A percentile compares a stretch with the other conserved stretches of the same genome.
These are phyloP conservation scores for Dipodomys stephensi DNA, from an alignment of 2,113 vertebrate genomes.

Conservation along the genomic window DNA sequence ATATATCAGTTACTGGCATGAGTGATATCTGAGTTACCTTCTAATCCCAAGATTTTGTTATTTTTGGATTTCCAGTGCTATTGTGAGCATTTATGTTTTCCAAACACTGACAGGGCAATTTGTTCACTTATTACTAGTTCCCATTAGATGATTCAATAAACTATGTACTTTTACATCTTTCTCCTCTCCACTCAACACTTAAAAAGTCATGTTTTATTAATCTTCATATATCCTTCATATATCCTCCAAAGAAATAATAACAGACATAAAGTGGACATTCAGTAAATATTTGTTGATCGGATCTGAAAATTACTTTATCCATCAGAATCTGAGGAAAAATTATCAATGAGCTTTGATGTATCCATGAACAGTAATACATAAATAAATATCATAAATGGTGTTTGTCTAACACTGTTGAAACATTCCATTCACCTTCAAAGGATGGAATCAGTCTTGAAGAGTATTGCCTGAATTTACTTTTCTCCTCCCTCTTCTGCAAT, in stretches of 20 bases:
- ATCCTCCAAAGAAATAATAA: not conserved
- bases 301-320: slow-evolving; percentile 43
- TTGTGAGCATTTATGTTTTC: slow-evolving; percentile 49
- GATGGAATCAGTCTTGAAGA: not conserved
- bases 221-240: not conserved
- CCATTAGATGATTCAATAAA: not conserved
- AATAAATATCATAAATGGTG: slow-evolving; percentile 3
- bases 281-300: slow-evolving; percentile 24
- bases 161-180: not conserved
- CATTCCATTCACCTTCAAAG: not conserved
- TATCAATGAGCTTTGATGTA: not conserved
- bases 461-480: not conserved
- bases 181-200: not conserved
- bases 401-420: not conserved
- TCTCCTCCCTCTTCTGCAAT: slow-evolving; percentile 50
- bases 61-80: not conserved
- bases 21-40: not conserved
- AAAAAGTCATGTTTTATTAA: slow-evolving; percentile 14
- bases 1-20: slow-evolving; percentile 21
- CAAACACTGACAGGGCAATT: not conserved
- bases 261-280: not conserved
- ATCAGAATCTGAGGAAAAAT: slow-evolving; percentile 9
- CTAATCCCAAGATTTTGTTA: not conserved
- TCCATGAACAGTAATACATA: not conserved
- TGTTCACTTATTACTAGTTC: not conserved